These are phyloP conservation scores for Drosophila greeni DNA, from an alignment of 2,888 invertebrate genomes.

Conservation along the genomic window DNA sequence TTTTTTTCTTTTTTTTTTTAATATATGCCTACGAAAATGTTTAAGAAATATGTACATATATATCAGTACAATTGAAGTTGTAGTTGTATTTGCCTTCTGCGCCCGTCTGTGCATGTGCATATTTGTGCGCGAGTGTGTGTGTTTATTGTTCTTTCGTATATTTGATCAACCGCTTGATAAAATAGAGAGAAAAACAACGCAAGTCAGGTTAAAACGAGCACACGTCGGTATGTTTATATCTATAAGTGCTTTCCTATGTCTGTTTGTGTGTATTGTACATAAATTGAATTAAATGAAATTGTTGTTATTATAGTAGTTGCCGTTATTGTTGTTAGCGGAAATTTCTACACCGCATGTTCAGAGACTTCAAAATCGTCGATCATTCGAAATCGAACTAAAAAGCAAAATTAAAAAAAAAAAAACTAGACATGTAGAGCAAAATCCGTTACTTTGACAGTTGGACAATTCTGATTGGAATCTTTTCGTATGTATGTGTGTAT, in stretches of 20 bases:
- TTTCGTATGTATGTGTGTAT: not conserved
- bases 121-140: constrained; percentile 23
- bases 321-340: constrained; percentile 38
- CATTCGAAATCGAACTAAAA: constrained; percentile 24
- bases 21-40: constrained; percentile 37
- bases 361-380: constrained; percentile 20
- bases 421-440: constrained; percentile 8
- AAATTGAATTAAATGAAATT: constrained; percentile 65
- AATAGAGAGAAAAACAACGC: constrained; percentile 45
- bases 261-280: constrained; percentile 22
- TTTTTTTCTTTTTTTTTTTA: constrained; percentile 17
- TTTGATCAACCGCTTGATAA: constrained; percentile 65
- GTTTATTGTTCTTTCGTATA: constrained; percentile 53
- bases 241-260: constrained; percentile 12
- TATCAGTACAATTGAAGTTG: constrained; percentile 30
- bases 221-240: constrained; percentile 13
- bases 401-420: constrained; percentile 6
- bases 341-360: constrained; percentile 38
- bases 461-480: constrained; percentile 21
- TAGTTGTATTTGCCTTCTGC: constrained; percentile 20
- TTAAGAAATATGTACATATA: constrained; percentile 28
- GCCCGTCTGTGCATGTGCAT: constrained; percentile 24
- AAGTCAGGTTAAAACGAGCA: constrained; percentile 36
- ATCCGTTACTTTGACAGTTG: constrained; percentile 26
- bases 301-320: constrained; percentile 16